Base-by-base conservation (phyloP, 1,140 invertebrate species). In the Leptinotarsa undecemlineata region DNA sequence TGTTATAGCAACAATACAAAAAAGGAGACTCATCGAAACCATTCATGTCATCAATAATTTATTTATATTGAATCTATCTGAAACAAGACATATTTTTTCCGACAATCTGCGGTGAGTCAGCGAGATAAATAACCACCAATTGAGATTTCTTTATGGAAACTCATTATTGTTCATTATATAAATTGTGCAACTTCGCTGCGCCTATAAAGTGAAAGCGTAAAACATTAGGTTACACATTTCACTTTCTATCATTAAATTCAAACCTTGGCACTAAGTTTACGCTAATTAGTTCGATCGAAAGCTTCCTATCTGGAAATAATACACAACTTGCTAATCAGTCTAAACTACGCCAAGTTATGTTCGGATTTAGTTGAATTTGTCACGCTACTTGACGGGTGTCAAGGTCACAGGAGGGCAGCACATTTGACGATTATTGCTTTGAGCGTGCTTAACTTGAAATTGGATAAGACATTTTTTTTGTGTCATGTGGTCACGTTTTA, bases 121-220 rank as follows among this genome's bases (percentile, higher is more conserved):
- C n/a, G 51, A 57, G 51, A n/a, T 57, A 3, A 19, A 57, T 19
- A 19, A 57, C n/a, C 3, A 19, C 0, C 51, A 57, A 57, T 57
- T 15, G n/a, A 57, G 51, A 57, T 19, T 57, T 57, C n/a, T 57
- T 57, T 57, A 17, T 57, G 15, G 51, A 57, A 15, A 57, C 51
- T 15, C 13, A 57, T 57, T 57, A 57, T 57, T 57, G n/a, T 15
- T 57, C 51, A 15, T 15, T 57, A 42, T 42, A 42, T 57, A 15
- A 19, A 57, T 57, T 57, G 51, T 57, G 51, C 51, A 57, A 57
- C 51, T 57, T 57, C 51, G 51, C 51, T 57, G 17, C 51, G n/a
- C 51, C 51, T 57, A 15, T 57, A 57, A 57, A 57, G 51, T 57
- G 51, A 57, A 57, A 57, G 51, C 51, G 51, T 57, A 6, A 57